A percentile compares a stretch with the other conserved stretches of the same genome.
These are phyloP conservation scores for Callaeas wilsoni DNA, from an alignment of 2,113 vertebrate species.

Conservation along the genomic window DNA sequence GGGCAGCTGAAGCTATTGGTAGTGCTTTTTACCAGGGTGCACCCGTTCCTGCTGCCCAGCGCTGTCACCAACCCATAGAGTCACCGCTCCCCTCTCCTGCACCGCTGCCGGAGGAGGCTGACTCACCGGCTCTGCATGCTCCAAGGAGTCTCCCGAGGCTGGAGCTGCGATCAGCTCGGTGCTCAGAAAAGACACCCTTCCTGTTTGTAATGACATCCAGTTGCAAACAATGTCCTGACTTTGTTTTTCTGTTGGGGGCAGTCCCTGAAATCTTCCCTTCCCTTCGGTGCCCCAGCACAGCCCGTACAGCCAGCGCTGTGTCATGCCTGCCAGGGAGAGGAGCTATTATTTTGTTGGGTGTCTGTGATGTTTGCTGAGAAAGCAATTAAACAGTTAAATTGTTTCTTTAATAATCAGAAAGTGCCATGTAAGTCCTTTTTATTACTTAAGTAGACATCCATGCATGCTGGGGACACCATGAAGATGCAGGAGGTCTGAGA, in stretches of 20 bases:
- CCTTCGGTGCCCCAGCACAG: neutral
- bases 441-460: neutral
- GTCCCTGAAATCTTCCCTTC: neutral
- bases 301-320: fast-evolving
- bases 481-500: neutral
- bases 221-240: neutral
- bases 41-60: fast-evolving
- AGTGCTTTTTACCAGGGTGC: neutral
- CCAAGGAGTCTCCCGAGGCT: neutral
- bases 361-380: neutral
- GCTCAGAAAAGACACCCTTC: neutral
- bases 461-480: fast-evolving
- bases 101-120: neutral
- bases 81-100: fast-evolving
- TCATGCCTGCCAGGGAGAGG: neutral
- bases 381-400: neutral
- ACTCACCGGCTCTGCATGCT: fast-evolving
- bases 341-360: neutral
- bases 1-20: neutral
- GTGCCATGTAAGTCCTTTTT: neutral
- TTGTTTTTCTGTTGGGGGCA: neutral
- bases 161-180: fast-evolving
- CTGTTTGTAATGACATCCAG: neutral
- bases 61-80: fast-evolving
- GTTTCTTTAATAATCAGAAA: neutral